Evolutionary conservation across 2,888 invertebrate species (phyloP), one percentile per base, ranked within the genome.

Genomic region (Melinopterus prodromus): DNA sequence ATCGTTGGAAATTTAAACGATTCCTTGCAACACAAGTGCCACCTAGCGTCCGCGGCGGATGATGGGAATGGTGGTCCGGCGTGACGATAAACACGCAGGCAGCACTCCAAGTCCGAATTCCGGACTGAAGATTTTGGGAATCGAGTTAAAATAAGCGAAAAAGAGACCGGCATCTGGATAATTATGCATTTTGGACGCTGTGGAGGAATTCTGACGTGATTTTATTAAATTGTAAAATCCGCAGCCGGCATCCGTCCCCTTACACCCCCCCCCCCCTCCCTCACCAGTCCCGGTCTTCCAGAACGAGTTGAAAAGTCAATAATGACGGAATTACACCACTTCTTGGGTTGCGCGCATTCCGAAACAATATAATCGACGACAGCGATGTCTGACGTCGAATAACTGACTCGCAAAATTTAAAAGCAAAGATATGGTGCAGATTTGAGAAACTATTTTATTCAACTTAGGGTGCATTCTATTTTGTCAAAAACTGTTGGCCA

Each of bases 191-290:
- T 53, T 12, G 53, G 53, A 53, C 53, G 53, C 53, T 53, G 5
- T 53, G 53, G 53, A 53, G 53, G 53, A 53, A 53, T 53, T 53
- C 53, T 53, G 53, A 53, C 53, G 53, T 53, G 53, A 53, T 53
- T 53, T 53, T 53, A 53, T 53, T 53, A 53, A 53, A 53, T 53
- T 53, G 53, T 53, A 53, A 53, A 53, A 53, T 53, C 53, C 53
- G 53, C 53, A 53, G 53, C 53, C 53, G 12, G 53, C 53, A 53
- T 12, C 12, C 53, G 53, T 9, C 53, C 53, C 53, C 53, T 12
- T 12, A 9, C 53, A 12, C 2, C 53, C 53, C 53, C 53, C 53
- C 53, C 12, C 7, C 53, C 38, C 6, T 38, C 38, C 38, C 53
- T 26, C 26, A 26, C 3, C 26, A 26, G 26, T 26, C 53, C 53